Base-by-base conservation (phyloP, 2,888 invertebrate genomes). In the Ophion obscuratus region DNA sequence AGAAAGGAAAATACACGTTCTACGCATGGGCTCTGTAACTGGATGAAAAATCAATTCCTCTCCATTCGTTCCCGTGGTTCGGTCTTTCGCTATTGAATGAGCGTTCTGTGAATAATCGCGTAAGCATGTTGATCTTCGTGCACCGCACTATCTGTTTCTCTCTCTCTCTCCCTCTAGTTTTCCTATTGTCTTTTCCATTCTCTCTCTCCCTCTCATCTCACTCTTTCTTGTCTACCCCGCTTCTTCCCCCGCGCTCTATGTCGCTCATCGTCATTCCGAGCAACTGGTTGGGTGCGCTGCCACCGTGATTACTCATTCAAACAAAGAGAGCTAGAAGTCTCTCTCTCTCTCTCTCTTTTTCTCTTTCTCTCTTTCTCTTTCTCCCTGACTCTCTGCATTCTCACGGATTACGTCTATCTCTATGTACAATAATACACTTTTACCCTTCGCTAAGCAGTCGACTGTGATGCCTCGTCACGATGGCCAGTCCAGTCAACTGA, bases 241-340 rank as follows among this genome's bases (percentile, higher is more conserved):
- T 24, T 24, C 24, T 24, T 24, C 24, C 24, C 24, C 24, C 24
- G 24, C 24, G 24, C 24, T 24, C 1, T 24, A 24, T 24, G 24
- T 24, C 24, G 1, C 24, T 24, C 24, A 1, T 24, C 24, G 79
- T 78, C 77, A 67, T 68, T 73, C 61, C 83, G 70, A 86, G 79
- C 44, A 73, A 61, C 53, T 40, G 80, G 70, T 40, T 75, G 68
- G 64, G 79, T 24, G 24, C 0, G 79, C 85, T 79, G 74, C 80
- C 76, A 78, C 66, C 62, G 82, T 84, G 87, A 88, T 88, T 88
- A 86, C 87, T 86, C 87, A 86, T 88, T 87, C 87, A 87, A 85
- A 88, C 86, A 88, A 88, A 88, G 86, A 84, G 84, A 73, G 62
- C 64, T 40, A 84, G 73, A 70, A 17, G 27, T 11, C n/a, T 59